Evolutionary conservation across 2,888 invertebrate species (phyloP).

Genomic region (Scaptomyza caliginosa): DNA sequence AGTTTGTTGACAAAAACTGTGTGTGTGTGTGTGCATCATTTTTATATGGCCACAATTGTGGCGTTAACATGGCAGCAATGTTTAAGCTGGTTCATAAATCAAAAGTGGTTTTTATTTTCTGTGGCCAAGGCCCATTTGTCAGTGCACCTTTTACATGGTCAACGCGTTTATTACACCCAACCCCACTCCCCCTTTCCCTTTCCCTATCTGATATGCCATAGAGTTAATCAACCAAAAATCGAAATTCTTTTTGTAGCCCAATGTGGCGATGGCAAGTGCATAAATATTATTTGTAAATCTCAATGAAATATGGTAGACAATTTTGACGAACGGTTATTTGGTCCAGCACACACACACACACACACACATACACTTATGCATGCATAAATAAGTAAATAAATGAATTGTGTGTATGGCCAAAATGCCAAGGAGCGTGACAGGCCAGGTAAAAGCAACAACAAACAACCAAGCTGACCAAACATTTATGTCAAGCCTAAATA

Average conservation of each 20-base stretch:
- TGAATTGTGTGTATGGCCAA: constrained; percentile 42
- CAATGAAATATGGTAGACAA: constrained; percentile 68
- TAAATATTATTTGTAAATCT: constrained; percentile 73
- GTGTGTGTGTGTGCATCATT: constrained; percentile 35
- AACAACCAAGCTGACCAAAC: constrained; percentile 2
- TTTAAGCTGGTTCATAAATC: constrained; percentile 68
- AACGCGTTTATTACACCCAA: no score
- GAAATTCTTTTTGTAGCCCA: constrained; percentile 46
- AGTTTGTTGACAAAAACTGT: constrained; percentile 48
- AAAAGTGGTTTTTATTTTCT: constrained; percentile 51
- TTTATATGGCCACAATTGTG: constrained; percentile 57
- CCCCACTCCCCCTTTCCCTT: no score
- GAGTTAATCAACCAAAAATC: constrained; percentile 73
- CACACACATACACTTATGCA: constrained; percentile 2
- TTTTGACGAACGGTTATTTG: constrained; percentile 56
- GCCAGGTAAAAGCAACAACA: constrained; percentile 25
- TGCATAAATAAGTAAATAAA: constrained; percentile 65
- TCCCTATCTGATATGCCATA: constrained; percentile 18
- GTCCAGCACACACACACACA: constrained; percentile 9
- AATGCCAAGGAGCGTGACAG: constrained; percentile 24
- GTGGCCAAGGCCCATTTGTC: constrained; percentile 55
- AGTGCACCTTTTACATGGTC: constrained; percentile 56
- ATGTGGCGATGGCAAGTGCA: constrained; percentile 31
- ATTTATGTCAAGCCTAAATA: constrained; percentile 28
- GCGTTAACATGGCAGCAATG: constrained; percentile 63